Evolutionary conservation across 2,113 vertebrate species (phyloP).

Genomic region (Rhinolophus ferrumequinum): DNA sequence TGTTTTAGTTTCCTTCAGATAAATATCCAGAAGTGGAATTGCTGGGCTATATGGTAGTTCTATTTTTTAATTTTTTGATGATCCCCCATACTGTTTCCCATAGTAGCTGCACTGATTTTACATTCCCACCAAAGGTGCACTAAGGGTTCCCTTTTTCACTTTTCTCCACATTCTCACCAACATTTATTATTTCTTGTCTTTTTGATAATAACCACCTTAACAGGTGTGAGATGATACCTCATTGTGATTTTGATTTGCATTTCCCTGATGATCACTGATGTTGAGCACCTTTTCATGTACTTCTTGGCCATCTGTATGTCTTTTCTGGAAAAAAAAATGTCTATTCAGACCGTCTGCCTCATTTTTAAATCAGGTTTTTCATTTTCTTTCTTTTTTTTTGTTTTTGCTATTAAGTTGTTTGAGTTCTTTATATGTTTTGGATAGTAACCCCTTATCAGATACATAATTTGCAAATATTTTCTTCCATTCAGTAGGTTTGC

Average conservation of each 20-base stretch:
- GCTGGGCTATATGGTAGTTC: background rate
- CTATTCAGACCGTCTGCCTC: background rate
- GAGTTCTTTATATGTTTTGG: background rate
- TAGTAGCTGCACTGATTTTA: background rate
- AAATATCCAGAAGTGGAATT: background rate
- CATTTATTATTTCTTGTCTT: background rate
- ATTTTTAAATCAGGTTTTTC: background rate
- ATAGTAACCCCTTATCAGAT: background rate
- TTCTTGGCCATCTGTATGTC: background rate
- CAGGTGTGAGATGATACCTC: background rate
- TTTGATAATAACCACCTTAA: background rate
- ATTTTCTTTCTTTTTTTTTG: background rate
- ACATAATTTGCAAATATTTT: background rate
- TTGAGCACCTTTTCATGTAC: background rate
- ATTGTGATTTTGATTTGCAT: background rate
- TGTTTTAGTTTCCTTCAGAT: background rate
- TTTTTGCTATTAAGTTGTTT: background rate
- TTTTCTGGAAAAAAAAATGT: background rate
- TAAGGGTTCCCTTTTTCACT: background rate
- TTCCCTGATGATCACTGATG: background rate
- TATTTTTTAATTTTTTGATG: background rate
- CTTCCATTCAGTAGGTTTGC: background rate
- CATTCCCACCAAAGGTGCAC: background rate
- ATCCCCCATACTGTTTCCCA: background rate
- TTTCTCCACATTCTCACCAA: background rate